These are phyloP conservation scores for Nomada hirtipes DNA, from an alignment of 2,888 invertebrate species.

Conservation along the genomic window DNA sequence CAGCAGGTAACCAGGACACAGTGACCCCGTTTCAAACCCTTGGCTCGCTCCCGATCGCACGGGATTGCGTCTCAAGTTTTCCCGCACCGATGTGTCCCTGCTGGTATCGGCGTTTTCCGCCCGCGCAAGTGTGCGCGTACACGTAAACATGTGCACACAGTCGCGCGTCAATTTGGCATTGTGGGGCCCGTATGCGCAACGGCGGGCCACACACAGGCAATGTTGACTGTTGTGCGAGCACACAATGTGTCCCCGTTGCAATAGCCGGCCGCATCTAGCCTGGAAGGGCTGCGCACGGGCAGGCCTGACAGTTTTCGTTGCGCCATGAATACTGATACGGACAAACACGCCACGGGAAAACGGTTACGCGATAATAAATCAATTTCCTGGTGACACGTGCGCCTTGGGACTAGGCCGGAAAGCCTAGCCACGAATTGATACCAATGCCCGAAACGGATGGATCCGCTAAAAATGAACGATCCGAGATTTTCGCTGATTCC, in stretches of 20 bases:
- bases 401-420: conserved; percentile 10
- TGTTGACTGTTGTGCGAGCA: conserved; percentile 78
- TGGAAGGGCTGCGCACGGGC: conserved; percentile 45
- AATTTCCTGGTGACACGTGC: conserved; percentile 49
- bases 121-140: not conserved
- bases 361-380: conserved; percentile 65
- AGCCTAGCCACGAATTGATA: not conserved
- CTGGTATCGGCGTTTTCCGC: conserved; percentile 33
- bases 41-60: not conserved
- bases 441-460: not conserved
- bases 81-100: not conserved
- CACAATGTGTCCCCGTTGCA: conserved; percentile 72
- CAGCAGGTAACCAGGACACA: not conserved
- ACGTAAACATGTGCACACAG: conserved; percentile 18
- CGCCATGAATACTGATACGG: conserved; percentile 62
- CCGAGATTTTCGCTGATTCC: not conserved
- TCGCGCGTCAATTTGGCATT: conserved; percentile 52
- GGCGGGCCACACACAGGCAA: conserved; percentile 66
- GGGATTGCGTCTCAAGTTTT: conserved; percentile 46
- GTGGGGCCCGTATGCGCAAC: conserved; percentile 67
- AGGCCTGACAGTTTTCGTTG: conserved; percentile 65
- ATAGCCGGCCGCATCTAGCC: conserved; percentile 55
- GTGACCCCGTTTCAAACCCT: conserved; percentile 26
- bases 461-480: conserved; percentile 1
- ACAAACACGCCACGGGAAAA: conserved; percentile 48